phyloP scores from a whole-genome alignment of 2,888 invertebrate species.

The Galerucella nymphaeae region DNA sequence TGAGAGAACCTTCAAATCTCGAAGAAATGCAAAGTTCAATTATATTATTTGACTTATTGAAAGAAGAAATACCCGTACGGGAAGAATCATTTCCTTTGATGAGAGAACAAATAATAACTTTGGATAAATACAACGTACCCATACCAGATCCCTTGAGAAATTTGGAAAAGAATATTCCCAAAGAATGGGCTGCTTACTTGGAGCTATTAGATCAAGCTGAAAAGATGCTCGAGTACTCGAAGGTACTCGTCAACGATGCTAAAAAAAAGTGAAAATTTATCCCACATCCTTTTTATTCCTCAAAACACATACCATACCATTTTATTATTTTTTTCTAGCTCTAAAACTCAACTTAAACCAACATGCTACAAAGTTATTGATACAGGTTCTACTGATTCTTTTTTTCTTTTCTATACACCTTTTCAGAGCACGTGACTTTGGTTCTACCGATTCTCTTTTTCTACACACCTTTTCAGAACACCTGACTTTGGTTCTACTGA shows the following conservation, averaged over 20 bases:
- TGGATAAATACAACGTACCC: constrained; percentile 81
- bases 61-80: constrained; percentile 71
- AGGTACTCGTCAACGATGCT: constrained; percentile 64
- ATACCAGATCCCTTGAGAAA: constrained; percentile 71
- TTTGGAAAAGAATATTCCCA: constrained; percentile 70
- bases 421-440: too few relatives aligned
- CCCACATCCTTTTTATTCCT: too few relatives aligned
- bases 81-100: constrained; percentile 82
- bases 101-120: constrained; percentile 76
- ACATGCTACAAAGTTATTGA: not conserved
- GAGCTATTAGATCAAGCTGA: constrained; percentile 77
- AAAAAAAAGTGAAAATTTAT: constrained; percentile 26
- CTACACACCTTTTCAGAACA: too few relatives aligned
- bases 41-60: constrained; percentile 75
- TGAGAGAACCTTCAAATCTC: constrained; percentile 77
- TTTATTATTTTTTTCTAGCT: not conserved
- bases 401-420: too few relatives aligned
- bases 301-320: not conserved
- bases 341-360: not conserved
- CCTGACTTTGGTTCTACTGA: too few relatives aligned
- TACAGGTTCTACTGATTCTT: too few relatives aligned
- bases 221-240: constrained; percentile 77
- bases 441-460: too few relatives aligned
- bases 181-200: constrained; percentile 79
- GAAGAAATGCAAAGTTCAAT: constrained; percentile 78